phyloP scores from a whole-genome alignment of 2,797 vertebrate species.

The Anguilla anguilla region DNA sequence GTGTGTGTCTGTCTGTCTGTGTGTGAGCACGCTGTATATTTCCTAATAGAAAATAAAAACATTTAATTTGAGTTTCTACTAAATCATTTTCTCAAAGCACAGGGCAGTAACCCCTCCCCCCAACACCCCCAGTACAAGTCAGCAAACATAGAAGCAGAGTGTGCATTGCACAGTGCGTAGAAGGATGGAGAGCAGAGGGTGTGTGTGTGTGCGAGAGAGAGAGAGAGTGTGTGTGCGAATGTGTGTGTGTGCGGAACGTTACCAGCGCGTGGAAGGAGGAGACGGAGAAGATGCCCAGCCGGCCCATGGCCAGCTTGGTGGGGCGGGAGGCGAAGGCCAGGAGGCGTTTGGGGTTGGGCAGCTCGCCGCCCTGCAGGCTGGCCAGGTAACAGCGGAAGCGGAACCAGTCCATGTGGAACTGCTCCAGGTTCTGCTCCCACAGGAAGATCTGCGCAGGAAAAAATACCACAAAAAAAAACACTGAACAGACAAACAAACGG shows the following conservation, averaged over 20 bases:
- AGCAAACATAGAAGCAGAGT: neutral
- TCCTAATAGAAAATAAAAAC: neutral
- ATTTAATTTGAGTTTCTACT: neutral
- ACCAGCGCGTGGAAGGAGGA: constrained; percentile 97
- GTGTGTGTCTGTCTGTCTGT: constrained; percentile 1
- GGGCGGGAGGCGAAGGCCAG: constrained; percentile 92
- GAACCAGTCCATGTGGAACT: constrained; percentile 96
- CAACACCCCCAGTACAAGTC: neutral
- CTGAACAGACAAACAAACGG: neutral
- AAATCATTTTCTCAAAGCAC: neutral
- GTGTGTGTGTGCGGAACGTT: constrained; percentile 50
- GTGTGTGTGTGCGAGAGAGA: neutral
- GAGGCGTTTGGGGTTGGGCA: constrained; percentile 94
- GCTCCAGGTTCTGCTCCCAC: constrained; percentile 97
- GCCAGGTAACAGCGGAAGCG: constrained; percentile 94
- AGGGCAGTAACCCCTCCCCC: neutral
- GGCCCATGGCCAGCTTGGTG: constrained; percentile 94
- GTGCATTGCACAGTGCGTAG: neutral
- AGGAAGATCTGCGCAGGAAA: constrained; percentile 74
- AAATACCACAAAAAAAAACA: neutral
- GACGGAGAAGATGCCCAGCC: constrained; percentile 94
- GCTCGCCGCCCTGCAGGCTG: constrained; percentile 93
- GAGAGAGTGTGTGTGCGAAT: no score
- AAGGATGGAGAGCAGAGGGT: neutral
- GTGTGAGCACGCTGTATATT: neutral